Conservation (phyloP, 2,113 vertebrate species). For the Gymnorhina tibicen region DNA sequence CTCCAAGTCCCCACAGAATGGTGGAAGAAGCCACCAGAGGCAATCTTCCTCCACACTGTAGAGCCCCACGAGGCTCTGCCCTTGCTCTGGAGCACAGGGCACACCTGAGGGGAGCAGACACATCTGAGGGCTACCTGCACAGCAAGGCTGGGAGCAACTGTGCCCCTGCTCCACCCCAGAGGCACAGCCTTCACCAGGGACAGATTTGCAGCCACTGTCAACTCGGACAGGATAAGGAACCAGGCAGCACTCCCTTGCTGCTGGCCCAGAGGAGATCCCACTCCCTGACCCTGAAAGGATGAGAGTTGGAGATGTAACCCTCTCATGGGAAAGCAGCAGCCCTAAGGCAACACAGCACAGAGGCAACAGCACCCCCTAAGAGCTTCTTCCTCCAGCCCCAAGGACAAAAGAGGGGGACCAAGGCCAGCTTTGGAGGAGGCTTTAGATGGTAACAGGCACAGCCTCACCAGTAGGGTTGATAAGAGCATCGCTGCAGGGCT, state of each 20-base stretch:
- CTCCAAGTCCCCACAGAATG: not conserved
- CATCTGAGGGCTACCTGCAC: not conserved
- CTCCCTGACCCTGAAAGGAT: not conserved
- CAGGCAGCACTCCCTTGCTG: not conserved
- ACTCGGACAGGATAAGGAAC: not conserved
- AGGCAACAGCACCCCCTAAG: not conserved
- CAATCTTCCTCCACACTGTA: rapidly evolving
- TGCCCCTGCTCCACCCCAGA: not conserved
- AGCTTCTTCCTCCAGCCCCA: not conserved
- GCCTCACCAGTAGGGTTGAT: not conserved
- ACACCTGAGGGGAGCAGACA: not conserved
- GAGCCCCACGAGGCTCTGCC: not conserved
- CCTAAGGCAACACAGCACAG: not conserved
- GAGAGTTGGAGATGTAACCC: not conserved
- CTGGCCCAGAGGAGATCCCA: not conserved
- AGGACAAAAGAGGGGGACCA: not conserved
- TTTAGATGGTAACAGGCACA: not conserved
- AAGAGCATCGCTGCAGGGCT: not conserved
- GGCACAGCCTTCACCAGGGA: not conserved
- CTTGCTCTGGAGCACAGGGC: not conserved
- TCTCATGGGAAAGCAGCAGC: not conserved
- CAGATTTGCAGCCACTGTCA: not conserved
- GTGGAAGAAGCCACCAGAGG: not conserved
- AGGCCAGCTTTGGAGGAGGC: not conserved
- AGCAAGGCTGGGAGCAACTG: not conserved